phyloP scores from a whole-genome alignment of 2,113 vertebrate genomes.

The Elephantulus edwardii region DNA sequence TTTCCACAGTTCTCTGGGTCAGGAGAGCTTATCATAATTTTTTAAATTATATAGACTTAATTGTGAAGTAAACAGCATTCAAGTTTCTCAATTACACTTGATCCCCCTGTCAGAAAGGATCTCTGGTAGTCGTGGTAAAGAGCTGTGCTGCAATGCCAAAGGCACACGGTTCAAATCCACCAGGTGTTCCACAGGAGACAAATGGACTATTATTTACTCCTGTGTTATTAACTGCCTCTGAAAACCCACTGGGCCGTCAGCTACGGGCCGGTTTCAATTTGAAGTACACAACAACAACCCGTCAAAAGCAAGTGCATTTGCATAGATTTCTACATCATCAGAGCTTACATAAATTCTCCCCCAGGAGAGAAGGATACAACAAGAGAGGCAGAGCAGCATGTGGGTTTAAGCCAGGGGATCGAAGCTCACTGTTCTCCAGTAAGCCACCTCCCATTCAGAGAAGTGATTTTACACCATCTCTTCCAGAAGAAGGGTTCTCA shows the following conservation, averaged over 20 bases:
- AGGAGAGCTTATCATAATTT: neutral
- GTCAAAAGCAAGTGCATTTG: neutral
- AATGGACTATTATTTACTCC: too few species aligned
- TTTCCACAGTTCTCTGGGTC: neutral
- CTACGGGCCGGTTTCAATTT: too few species aligned
- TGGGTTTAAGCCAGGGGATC: neutral
- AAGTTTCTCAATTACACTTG: neutral
- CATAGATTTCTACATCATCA: neutral
- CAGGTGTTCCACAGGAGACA: too few species aligned
- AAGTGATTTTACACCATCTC: neutral
- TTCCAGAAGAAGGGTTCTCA: constrained; percentile 16
- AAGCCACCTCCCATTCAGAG: constrained; percentile 9
- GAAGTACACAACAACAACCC: too few species aligned
- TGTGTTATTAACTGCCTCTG: too few species aligned
- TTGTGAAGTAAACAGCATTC: neutral
- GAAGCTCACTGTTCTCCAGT: neutral
- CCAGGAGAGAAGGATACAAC: neutral
- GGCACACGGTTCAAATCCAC: too few species aligned
- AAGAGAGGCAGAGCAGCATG: neutral
- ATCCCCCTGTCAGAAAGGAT: too few species aligned
- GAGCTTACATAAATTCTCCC: neutral
- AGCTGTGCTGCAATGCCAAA: too few species aligned
- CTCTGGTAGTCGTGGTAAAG: too few species aligned
- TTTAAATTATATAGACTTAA: neutral
- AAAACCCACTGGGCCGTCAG: too few species aligned